Evolutionary conservation across 1,140 invertebrate species (phyloP), one percentile per base, ranked within the genome.

Genomic region (Saccostrea glomerata): DNA sequence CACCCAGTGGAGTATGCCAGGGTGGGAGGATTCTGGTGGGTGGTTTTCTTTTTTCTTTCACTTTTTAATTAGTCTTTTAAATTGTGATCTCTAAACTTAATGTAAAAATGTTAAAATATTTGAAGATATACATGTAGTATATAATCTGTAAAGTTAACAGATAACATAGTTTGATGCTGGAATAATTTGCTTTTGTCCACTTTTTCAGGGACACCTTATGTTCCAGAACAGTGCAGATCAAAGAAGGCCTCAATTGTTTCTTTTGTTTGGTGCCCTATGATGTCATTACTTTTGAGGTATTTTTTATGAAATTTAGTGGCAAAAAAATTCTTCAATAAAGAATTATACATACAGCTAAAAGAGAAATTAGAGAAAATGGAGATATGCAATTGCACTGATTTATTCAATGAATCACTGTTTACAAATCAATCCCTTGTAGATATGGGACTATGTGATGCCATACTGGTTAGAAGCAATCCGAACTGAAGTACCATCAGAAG

Each of bases 391-490:
- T 47, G 5, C 47, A 7, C 6, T 47, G 47, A 47, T 47, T 47
- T 47, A 47, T 47, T 47, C 47, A 47, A 47, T 47, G 2, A 47
- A 47, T 47, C 0, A 47, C 47, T 3, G 47, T 47, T 47, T 6
- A 7, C 5, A 47, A 47, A 47, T 47, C 6, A 2, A 13, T 58
- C 17, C 55, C 47, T 86, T 90, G 12, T 83, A 96, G 94, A 95
- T 99, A 84, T 99, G 98, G 99, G 98, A 99, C 94, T 97, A 98
- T 93, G 98, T 99, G 15, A 99, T 99, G 98, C 98, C 99, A 0
- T 97, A 98, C 93, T 99, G 99, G 99, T 97, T 99, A 97, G 98
- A 99, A 95, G 98, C 98, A 0, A 98, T 99, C 90, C 97, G 98
- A 54, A 98, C 98, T 91, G 98, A 99, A 94, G 97, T 99, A 7